Base-by-base conservation (phyloP, 2,888 invertebrate species). In the Acanthacorydalis orientalis region DNA sequence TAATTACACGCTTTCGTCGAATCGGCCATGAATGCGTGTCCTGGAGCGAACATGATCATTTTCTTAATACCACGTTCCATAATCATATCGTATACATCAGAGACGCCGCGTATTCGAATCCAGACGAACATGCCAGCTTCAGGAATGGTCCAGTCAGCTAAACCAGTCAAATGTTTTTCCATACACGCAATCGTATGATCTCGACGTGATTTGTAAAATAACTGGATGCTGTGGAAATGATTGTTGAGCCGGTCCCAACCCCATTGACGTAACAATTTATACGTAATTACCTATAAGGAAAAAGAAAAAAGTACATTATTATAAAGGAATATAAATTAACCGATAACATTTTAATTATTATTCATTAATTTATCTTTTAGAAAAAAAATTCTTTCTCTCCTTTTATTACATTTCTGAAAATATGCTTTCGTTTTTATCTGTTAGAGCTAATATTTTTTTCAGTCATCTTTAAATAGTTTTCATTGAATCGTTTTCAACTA, bases 121-220 rank as follows among this genome's bases (percentile, higher is more conserved):
- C 87, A 88, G 37, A 85, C 69, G 64, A 86, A 87, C 70, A 87
- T 78, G 0, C 87, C 87, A 2, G 81, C 85, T 4, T 66, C 61
- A 0, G 88, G 87, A 23, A 70, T 59, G 1, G 64, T 58, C 75
- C 82, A 85, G 49, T 78, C 77, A 2, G 76, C 78, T 3, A 83
- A 59, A 43, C 75, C 77, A 68, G 61, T 55, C 15, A 80, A 64
- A 59, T 78, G 70, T 57, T 73, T 74, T 4, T 73, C 67, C 52
- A 80, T 74, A 1, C 78, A 71, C 0, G 62, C 58, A 1, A 78
- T 59, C 53, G 83, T 77, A 35, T 72, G 61, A 57, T 81, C 78
- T 3, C 83, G 68, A 9, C 82, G 74, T 4, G 61, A 60, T 50
- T 64, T 68, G 64, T 87, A 87, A 56, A 82, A 78, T 2, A 64